Evolutionary conservation across 2,888 invertebrate species (phyloP).

Genomic region (Apamea epomidion): DNA sequence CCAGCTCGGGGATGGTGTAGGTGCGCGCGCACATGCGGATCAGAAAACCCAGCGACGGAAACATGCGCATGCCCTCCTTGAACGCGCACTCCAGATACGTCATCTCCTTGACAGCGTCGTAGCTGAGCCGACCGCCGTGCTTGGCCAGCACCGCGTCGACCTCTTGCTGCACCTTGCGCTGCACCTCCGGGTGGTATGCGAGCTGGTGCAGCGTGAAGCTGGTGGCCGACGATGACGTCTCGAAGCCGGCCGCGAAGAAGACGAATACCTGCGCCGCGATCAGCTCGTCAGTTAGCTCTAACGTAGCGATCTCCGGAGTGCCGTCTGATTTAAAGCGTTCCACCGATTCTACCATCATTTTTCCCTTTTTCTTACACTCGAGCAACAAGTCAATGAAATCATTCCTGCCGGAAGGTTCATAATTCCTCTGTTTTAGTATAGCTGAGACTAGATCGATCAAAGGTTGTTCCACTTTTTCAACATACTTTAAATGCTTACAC

Average conservation of each 20-base stretch:
- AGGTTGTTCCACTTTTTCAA: constrained; percentile 72
- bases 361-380: constrained; percentile 75
- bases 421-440: constrained; percentile 76
- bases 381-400: constrained; percentile 80
- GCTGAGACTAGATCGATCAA: constrained; percentile 72
- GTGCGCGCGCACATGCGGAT: constrained; percentile 72
- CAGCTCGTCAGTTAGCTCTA: constrained; percentile 75
- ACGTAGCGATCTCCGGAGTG: constrained; percentile 65
- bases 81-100: constrained; percentile 77
- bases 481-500: constrained; percentile 70
- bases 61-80: constrained; percentile 79
- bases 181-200: constrained; percentile 76
- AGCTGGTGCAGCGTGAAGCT: constrained; percentile 80
- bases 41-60: constrained; percentile 80
- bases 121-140: constrained; percentile 73
- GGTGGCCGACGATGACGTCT: constrained; percentile 80
- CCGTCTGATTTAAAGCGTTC: constrained; percentile 74
- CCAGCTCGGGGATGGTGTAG: constrained; percentile 76
- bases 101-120: constrained; percentile 80
- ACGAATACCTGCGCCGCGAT: constrained; percentile 79
- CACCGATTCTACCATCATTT: constrained; percentile 75
- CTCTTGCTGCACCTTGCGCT: constrained; percentile 74
- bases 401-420: constrained; percentile 75
- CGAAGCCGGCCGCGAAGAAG: constrained; percentile 81
- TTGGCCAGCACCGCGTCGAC: constrained; percentile 74